These are phyloP conservation scores for Stegana nigrithorax DNA, from an alignment of 2,888 invertebrate species.

Conservation along the genomic window DNA sequence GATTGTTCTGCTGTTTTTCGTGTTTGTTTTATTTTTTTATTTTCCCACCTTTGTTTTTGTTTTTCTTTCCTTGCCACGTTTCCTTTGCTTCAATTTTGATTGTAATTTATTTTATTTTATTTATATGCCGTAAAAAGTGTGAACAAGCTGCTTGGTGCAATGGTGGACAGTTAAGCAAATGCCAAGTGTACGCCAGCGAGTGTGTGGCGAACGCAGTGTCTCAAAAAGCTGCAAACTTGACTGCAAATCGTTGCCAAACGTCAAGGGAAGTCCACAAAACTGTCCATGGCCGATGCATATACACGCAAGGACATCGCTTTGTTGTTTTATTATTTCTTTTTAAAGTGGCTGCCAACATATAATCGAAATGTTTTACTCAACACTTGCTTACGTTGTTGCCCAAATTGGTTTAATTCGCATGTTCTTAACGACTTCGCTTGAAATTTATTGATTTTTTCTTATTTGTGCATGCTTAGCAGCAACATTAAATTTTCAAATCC, in stretches of 20 bases:
- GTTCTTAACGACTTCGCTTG: neutral
- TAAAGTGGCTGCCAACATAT: no score
- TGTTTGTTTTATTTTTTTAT: neutral
- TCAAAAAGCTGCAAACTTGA: no score
- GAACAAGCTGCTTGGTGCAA: neutral
- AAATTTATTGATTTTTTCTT: neutral
- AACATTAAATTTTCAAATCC: neutral
- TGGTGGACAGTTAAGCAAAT: no score
- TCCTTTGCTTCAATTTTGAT: neutral
- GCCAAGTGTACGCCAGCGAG: no score
- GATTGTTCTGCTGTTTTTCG: constrained; percentile 14
- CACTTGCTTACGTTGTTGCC: neutral
- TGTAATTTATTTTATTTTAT: neutral
- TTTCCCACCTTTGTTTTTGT: neutral
- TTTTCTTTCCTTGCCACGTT: neutral
- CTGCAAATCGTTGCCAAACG: no score
- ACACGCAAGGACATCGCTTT: no score
- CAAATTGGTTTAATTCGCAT: neutral
- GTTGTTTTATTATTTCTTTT: no score
- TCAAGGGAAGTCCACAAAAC: no score
- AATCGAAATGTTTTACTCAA: neutral
- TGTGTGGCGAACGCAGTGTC: no score
- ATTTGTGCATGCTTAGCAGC: neutral
- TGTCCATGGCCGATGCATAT: no score
- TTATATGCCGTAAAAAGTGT: neutral